Evolutionary conservation across 2,888 invertebrate genomes (phyloP).

Genomic region (Tanypteryx hageni): DNA sequence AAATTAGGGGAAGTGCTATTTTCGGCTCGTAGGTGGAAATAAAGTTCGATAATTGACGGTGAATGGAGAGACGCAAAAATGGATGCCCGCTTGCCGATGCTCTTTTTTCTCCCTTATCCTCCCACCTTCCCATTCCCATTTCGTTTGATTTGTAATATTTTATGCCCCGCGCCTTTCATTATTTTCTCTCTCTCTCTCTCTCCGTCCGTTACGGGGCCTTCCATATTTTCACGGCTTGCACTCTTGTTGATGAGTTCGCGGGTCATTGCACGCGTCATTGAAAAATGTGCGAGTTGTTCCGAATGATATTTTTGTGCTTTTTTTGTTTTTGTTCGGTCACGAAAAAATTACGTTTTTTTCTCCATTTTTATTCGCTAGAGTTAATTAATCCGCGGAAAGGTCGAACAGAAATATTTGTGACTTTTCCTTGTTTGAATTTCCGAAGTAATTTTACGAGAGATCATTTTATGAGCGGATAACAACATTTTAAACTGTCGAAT

Average conservation of each 20-base stretch:
- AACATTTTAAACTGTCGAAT: too few species aligned
- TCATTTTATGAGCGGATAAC: too few species aligned
- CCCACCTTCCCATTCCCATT: neutral
- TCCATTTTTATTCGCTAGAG: neutral
- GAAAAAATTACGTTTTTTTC: neutral
- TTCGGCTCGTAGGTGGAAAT: neutral
- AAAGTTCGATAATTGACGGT: constrained; percentile 2
- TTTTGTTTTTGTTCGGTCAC: neutral
- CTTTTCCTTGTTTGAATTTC: too few species aligned
- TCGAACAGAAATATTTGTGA: too few species aligned
- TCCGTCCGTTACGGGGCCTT: neutral
- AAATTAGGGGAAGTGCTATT: neutral
- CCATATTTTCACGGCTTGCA: constrained; percentile 31
- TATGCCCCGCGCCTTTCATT: constrained; percentile 1
- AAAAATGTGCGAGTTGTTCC: constrained; percentile 15
- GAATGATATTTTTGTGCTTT: neutral
- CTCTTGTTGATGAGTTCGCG: constrained; percentile 49
- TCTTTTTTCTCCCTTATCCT: neutral
- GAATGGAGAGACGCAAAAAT: constrained; percentile 31
- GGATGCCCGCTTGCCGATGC: neutral
- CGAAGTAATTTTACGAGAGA: too few species aligned
- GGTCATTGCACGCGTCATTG: constrained; percentile 40
- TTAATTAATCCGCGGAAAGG: constrained; percentile 6
- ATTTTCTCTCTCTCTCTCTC: neutral
- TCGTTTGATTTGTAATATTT: constrained; percentile 11